phyloP scores from a whole-genome alignment of 2,113 vertebrate genomes.

The Nanorana parkeri region DNA sequence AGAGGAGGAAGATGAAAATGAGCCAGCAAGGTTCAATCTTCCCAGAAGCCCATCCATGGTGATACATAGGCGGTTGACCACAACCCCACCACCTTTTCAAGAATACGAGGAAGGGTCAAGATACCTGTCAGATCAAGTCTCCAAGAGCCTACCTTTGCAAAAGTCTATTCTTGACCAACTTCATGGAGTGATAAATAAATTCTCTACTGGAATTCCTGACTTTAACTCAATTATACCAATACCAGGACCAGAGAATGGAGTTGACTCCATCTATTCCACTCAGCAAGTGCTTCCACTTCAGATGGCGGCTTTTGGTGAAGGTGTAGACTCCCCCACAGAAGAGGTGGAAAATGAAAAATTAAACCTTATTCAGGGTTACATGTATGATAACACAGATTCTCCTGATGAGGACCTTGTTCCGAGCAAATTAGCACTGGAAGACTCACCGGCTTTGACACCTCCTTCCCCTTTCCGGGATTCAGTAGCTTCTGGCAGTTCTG shows the following conservation, averaged over 20 bases:
- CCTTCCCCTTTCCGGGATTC: conserved; percentile 98
- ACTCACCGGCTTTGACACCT: conserved; percentile 86
- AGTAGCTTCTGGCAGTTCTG: conserved; percentile 83
- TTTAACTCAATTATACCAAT: conserved; percentile 71
- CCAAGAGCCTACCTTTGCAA: conserved; percentile 72
- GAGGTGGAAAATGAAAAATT: conserved; percentile 79
- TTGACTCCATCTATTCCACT: conserved; percentile 66
- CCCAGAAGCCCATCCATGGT: conserved; percentile 75
- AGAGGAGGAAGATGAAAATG: conserved; percentile 79
- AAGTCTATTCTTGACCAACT: conserved; percentile 75
- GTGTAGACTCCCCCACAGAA: conserved; percentile 70
- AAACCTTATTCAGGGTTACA: conserved; percentile 87
- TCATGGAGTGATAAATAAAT: conserved; percentile 80
- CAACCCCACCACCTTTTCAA: conserved; percentile 65
- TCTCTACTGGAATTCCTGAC: conserved; percentile 74
- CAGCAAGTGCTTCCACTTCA: conserved; percentile 75
- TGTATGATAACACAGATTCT: conserved; percentile 80
- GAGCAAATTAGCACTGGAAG: conserved; percentile 83
- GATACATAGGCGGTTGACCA: conserved; percentile 71
- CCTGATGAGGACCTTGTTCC: conserved; percentile 76
- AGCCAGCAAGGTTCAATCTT: conserved; percentile 76
- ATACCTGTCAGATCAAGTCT: conserved; percentile 73
- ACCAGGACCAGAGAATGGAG: conserved; percentile 66
- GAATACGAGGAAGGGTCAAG: conserved; percentile 70
- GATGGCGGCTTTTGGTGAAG: conserved; percentile 73